Conservation (phyloP, 2,113 vertebrate genomes). For the Leucopsar rothschildi region DNA sequence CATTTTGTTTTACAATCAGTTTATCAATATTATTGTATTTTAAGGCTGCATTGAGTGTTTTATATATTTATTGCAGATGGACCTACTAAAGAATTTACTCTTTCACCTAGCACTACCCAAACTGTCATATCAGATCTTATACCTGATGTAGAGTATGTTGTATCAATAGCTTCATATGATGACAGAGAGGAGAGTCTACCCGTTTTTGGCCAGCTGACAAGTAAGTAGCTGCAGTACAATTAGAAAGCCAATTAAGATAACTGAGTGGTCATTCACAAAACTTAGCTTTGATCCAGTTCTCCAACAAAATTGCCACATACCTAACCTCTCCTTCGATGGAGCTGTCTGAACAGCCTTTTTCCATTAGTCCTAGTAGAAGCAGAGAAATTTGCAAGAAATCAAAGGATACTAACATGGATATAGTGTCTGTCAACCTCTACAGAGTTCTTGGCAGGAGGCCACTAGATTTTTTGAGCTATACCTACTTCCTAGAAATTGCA, state of each 20-base stretch:
- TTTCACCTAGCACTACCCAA: conserved; percentile 81
- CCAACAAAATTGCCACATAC: not conserved
- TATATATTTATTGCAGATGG: conserved; percentile 78
- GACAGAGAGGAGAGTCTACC: conserved; percentile 86
- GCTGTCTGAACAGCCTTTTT: not conserved
- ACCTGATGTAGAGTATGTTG: conserved; percentile 84
- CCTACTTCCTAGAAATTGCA: not conserved
- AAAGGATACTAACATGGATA: not conserved
- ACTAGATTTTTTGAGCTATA: not conserved
- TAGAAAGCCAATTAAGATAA: not conserved
- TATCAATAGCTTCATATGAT: conserved; percentile 82
- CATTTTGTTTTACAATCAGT: not conserved
- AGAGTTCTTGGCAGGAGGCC: not conserved
- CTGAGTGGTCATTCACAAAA: not conserved
- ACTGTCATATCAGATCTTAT: conserved; percentile 85
- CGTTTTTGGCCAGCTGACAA: conserved; percentile 88
- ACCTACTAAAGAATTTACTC: conserved; percentile 82
- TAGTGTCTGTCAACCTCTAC: not conserved
- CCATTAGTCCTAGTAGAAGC: not conserved
- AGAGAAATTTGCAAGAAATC: not conserved
- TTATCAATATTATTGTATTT: not conserved
- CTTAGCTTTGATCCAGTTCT: not conserved
- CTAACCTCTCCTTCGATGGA: not conserved
- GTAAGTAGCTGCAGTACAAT: conserved; percentile 76
- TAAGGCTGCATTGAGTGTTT: not conserved